Conservation (phyloP, 1,140 invertebrate genomes). For the Drosophila tsacasi region DNA sequence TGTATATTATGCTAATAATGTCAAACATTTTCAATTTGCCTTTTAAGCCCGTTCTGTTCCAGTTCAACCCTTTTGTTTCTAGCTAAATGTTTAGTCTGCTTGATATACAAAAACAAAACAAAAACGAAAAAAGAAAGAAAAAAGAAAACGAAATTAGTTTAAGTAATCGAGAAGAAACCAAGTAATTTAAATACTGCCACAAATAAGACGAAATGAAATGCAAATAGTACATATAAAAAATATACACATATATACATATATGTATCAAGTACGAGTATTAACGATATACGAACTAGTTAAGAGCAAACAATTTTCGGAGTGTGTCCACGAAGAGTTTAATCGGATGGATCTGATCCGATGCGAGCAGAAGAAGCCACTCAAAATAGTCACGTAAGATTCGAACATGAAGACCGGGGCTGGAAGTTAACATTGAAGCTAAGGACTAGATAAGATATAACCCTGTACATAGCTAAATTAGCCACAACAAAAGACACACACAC, state of each 20-base stretch:
- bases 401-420: constrained; percentile 74
- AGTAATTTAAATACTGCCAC: constrained; percentile 83
- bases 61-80: constrained; percentile 37
- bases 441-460: constrained; percentile 48
- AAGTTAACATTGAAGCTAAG: constrained; percentile 85
- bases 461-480: constrained; percentile 58
- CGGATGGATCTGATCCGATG: background rate
- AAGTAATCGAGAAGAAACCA: constrained; percentile 50
- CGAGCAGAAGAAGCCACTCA: constrained; percentile 17
- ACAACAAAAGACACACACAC: constrained; percentile 37
- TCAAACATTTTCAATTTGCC: constrained; percentile 81
- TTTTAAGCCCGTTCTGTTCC: constrained; percentile 56
- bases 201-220: constrained; percentile 74
- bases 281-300: constrained; percentile 55
- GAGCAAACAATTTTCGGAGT: constrained; percentile 43
- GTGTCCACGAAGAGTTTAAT: constrained; percentile 16
- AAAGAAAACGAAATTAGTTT: constrained; percentile 20
- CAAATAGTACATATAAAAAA: constrained; percentile 55
- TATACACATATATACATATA: constrained; percentile 46
- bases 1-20: constrained; percentile 74
- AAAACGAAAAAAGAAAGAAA: constrained; percentile 16
- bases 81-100: constrained; percentile 77
- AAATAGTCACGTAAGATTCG: constrained; percentile 63
- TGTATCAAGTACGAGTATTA: constrained; percentile 52
- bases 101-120: constrained; percentile 35